Conservation (phyloP, 1,140 invertebrate species). For the Pseudomyrmex flavicornis region DNA sequence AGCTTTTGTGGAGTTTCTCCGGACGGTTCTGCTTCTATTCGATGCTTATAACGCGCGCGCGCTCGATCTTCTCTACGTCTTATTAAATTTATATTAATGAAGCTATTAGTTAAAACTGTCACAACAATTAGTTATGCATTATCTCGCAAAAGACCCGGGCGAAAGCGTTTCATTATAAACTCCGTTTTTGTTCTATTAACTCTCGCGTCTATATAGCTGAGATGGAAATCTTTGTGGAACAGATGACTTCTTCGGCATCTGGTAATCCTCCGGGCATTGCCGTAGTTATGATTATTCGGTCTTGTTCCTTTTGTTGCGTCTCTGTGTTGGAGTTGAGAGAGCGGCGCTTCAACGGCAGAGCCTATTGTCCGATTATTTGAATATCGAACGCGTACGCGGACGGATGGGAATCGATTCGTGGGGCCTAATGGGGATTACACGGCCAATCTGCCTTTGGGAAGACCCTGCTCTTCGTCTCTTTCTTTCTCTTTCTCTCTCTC, state of each 20-base stretch:
- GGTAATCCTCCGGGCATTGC: slow-evolving; percentile 74
- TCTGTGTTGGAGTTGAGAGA: slow-evolving; percentile 65
- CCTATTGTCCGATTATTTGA: slow-evolving; percentile 85
- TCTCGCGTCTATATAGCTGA: background rate
- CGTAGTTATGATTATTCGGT: slow-evolving; percentile 83
- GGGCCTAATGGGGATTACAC: slow-evolving; percentile 84
- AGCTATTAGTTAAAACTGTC: background rate
- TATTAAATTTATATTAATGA: slow-evolving; percentile 5
- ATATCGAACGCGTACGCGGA: slow-evolving; percentile 79
- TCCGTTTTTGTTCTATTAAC: slow-evolving; percentile 9
- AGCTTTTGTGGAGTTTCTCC: slow-evolving; percentile 12
- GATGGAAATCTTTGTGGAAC: slow-evolving; percentile 40
- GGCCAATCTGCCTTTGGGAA: slow-evolving; percentile 82
- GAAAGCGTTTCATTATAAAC: background rate
- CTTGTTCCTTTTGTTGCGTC: slow-evolving; percentile 76
- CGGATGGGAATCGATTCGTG: slow-evolving; percentile 83
- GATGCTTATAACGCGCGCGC: no score
- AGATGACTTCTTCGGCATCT: slow-evolving; percentile 36
- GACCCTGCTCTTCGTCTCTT: slow-evolving; percentile 67
- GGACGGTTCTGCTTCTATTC: background rate
- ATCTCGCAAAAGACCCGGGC: background rate
- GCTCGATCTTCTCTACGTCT: background rate
- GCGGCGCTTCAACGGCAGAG: slow-evolving; percentile 74
- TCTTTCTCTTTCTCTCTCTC: slow-evolving; percentile 68
- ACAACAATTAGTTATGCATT: background rate